Evolutionary conservation across 23 tunicate species (phyloP).

Genomic region (Aplidium turbinatum): DNA sequence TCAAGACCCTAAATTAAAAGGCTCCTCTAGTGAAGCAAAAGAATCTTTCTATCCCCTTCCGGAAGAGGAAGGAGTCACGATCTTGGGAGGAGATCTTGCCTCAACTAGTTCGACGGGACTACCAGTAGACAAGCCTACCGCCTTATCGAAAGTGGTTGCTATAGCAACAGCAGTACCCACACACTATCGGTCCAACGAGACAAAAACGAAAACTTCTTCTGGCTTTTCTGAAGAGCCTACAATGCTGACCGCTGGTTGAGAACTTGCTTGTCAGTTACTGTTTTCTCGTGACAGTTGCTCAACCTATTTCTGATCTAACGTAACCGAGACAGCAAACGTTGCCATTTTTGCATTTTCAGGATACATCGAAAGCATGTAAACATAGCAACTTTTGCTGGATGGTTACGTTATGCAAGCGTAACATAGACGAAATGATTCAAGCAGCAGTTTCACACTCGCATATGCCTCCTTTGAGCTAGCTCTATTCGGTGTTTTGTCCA

Average conservation of each 20-base stretch:
- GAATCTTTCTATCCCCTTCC: neutral
- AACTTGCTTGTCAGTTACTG: no score
- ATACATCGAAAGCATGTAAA: no score
- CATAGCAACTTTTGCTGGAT: no score
- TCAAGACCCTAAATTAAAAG: neutral
- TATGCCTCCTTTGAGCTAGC: no score
- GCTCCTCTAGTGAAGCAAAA: neutral
- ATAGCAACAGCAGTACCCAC: slow-evolving; percentile 68
- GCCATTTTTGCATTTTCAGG: no score
- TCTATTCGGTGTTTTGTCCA: no score
- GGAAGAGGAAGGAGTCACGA: neutral
- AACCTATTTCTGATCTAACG: no score
- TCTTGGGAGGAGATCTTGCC: neutral
- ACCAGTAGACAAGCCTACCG: slow-evolving; percentile 24
- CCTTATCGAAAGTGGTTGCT: slow-evolving; percentile 65
- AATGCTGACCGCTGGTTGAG: slow-evolving; percentile 42
- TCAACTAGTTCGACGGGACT: neutral
- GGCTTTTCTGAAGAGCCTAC: slow-evolving; percentile 28
- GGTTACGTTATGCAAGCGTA: no score
- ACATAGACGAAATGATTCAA: no score
- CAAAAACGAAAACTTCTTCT: slow-evolving; percentile 10
- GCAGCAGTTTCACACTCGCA: no score
- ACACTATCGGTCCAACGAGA: slow-evolving; percentile 34
- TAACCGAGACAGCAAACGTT: no score
- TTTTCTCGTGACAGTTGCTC: no score